A percentile compares a stretch with the other conserved stretches of the same genome.
Evolutionary conservation across 2,113 vertebrate species (phyloP).

Genomic region (Cranoglanis bouderius): DNA sequence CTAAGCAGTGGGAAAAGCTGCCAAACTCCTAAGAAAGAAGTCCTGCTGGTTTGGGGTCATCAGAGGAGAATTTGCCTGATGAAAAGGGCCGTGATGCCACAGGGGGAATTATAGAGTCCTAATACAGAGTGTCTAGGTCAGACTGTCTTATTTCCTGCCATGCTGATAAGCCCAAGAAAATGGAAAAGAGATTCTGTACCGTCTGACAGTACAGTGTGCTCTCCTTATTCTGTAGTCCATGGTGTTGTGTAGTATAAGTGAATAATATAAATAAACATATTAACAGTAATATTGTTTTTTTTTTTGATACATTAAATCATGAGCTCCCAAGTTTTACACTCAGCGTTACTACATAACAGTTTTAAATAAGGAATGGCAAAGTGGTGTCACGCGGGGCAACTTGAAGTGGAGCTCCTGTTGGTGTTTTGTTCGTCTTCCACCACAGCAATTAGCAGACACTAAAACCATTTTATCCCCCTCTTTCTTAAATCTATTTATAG

Average conservation of each 20-base stretch:
- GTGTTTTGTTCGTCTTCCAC: neutral
- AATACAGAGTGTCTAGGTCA: constrained; percentile 19
- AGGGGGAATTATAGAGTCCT: constrained; percentile 22
- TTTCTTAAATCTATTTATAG: neutral
- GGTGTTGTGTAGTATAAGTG: neutral
- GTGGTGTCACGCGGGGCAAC: neutral
- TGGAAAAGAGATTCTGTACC: neutral
- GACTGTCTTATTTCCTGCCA: constrained; percentile 4
- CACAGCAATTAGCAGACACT: neutral
- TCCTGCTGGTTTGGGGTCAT: constrained; percentile 16
- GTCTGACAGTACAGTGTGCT: neutral
- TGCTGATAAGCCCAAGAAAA: neutral
- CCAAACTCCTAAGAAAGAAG: neutral
- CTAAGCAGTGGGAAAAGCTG: constrained; percentile 10
- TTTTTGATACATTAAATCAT: neutral
- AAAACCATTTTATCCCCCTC: too few species aligned
- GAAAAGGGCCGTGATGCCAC: constrained; percentile 24
- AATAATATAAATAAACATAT: neutral
- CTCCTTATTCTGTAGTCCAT: neutral
- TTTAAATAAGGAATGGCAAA: neutral
- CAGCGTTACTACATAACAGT: neutral
- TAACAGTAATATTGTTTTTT: neutral
- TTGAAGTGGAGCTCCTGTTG: neutral
- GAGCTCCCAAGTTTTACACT: neutral
- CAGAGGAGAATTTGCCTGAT: neutral